Percentiles rank a stretch among this genome's conserved stretches.
These are phyloP conservation scores for Poecilia wingei DNA, from an alignment of 2,797 vertebrate species.

Conservation along the genomic window DNA sequence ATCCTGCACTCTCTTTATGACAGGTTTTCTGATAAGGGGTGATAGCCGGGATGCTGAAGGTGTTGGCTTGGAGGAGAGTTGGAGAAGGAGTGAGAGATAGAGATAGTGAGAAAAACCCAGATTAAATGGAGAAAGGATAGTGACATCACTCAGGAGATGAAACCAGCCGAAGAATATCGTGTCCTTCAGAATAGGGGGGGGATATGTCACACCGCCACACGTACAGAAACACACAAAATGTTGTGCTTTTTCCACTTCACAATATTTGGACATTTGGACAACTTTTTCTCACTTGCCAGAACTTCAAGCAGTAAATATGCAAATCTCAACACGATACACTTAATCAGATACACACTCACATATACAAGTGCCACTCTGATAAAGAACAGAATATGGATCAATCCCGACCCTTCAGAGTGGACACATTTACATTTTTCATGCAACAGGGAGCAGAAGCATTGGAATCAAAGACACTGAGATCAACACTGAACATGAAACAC, in stretches of 20 bases:
- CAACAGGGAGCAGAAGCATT: constrained; percentile 30
- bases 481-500: neutral
- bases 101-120: constrained; percentile 16
- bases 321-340: neutral
- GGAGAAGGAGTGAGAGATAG: constrained; percentile 17
- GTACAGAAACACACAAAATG: neutral
- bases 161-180: constrained; percentile 50
- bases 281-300: neutral
- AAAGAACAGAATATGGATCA: constrained; percentile 29
- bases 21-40: constrained; percentile 56
- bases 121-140: constrained; percentile 61
- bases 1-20: constrained; percentile 51
- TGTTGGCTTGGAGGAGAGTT: constrained; percentile 44
- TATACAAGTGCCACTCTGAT: constrained; percentile 18
- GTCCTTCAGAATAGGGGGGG: constrained; percentile 57
- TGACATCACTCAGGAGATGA: constrained; percentile 71
- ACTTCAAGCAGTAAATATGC: neutral
- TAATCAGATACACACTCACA: neutral
- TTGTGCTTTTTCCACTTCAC: neutral
- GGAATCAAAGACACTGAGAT: constrained; percentile 37
- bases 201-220: constrained; percentile 20
- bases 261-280: neutral
- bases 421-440: constrained; percentile 21
- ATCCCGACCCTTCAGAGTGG: constrained; percentile 35
- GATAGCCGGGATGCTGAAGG: constrained; percentile 46